A percentile compares a stretch with the other conserved stretches of the same genome.
phyloP scores from a whole-genome alignment of 2,113 vertebrate species.

The Paradisaea rubra region DNA sequence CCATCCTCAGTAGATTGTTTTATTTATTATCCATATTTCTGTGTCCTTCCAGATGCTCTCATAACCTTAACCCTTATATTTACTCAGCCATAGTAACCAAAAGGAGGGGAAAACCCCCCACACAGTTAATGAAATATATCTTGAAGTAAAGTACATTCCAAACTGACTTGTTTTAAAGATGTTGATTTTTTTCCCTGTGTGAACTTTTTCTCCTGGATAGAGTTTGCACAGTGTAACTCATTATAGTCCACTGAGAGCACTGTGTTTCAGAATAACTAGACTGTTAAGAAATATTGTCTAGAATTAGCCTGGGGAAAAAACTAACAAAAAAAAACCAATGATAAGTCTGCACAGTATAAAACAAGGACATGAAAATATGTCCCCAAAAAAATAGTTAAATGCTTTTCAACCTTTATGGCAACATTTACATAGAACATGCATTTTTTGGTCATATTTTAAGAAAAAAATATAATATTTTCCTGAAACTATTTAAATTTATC shows the following conservation, averaged over 20 bases:
- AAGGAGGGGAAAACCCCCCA: neutral
- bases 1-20: no score
- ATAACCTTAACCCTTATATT: no score
- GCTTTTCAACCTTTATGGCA: neutral
- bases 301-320: neutral
- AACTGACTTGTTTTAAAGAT: neutral
- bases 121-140: neutral
- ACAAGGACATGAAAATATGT: neutral
- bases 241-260: neutral
- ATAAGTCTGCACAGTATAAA: neutral
- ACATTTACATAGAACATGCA: neutral
- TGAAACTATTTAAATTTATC: neutral
- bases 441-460: neutral
- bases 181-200: neutral
- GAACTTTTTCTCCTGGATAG: neutral
- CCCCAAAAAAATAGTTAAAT: rapidly evolving
- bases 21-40: no score
- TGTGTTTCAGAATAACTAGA: neutral
- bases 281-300: neutral
- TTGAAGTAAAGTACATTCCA: neutral
- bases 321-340: neutral
- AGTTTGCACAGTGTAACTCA: neutral
- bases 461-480: neutral
- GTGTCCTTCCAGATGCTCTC: no score
- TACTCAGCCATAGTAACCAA: no score